These are phyloP conservation scores for Thaumetopoea pityocampa DNA, from an alignment of 1,140 invertebrate species.

Conservation along the genomic window DNA sequence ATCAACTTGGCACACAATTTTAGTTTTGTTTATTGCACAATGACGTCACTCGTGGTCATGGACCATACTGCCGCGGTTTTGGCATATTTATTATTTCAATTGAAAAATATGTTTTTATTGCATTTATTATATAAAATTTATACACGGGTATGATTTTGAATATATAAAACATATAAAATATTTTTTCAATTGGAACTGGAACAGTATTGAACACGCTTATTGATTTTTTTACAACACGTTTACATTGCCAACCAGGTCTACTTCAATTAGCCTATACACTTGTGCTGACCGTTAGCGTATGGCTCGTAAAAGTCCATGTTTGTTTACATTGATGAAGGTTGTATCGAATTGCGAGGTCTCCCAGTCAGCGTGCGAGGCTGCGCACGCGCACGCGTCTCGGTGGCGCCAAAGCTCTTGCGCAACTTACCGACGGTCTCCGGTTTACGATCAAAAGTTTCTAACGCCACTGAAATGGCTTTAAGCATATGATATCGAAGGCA, in stretches of 20 bases:
- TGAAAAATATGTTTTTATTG: no score
- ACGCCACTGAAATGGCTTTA: constrained; percentile 42
- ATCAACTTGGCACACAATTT: no score
- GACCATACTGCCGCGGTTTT: no score
- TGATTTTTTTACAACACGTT: no score
- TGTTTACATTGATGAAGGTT: constrained; percentile 71
- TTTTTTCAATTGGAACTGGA: constrained; percentile 23
- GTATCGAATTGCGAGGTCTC: constrained; percentile 67
- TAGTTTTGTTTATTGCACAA: no score
- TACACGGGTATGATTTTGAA: no score
- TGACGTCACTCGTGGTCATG: no score
- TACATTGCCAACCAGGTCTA: no score
- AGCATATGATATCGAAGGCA: constrained; percentile 30
- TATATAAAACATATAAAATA: constrained; percentile 1
- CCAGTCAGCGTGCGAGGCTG: constrained; percentile 67
- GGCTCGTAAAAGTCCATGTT: constrained; percentile 54
- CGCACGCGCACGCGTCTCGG: constrained; percentile 69
- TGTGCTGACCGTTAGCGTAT: no score
- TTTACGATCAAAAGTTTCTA: constrained; percentile 54
- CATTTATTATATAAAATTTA: no score
- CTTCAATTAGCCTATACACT: constrained; percentile 19
- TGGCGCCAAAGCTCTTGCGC: constrained; percentile 63
- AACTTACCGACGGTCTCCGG: constrained; percentile 43
- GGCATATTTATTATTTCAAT: no score
- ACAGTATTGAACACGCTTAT: no score